Evolutionary conservation across 2,888 invertebrate genomes (phyloP).

Genomic region (Criorhina ranunculi): DNA sequence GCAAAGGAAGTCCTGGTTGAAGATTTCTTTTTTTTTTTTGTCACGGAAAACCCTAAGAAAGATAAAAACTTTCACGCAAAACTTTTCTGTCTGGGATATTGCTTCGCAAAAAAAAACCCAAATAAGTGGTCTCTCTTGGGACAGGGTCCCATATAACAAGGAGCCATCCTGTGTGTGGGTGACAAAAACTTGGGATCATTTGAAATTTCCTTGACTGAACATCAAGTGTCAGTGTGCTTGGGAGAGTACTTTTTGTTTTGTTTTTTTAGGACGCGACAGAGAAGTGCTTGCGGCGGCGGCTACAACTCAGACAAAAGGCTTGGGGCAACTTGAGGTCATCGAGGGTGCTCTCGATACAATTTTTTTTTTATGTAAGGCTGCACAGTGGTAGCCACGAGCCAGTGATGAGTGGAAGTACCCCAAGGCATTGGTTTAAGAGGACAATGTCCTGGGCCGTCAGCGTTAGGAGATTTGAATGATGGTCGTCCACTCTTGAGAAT

Average conservation of each 20-base stretch:
- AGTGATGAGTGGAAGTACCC: too few relatives aligned
- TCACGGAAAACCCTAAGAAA: conserved; percentile 1
- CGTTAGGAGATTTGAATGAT: too few relatives aligned
- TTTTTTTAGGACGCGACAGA: not conserved
- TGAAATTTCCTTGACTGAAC: not conserved
- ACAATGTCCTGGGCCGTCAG: too few relatives aligned
- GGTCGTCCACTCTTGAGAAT: too few relatives aligned
- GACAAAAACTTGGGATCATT: not conserved
- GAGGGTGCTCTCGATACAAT: too few relatives aligned
- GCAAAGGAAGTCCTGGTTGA: conserved; percentile 11
- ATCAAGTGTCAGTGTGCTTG: conserved; percentile 1
- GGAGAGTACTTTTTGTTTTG: conserved; percentile 1
- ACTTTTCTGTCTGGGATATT: conserved; percentile 29
- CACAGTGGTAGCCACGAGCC: too few relatives aligned
- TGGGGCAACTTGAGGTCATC: not conserved
- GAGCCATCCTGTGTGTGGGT: not conserved
- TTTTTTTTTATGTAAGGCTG: too few relatives aligned
- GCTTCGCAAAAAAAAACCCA: not conserved
- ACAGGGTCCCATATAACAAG: not conserved
- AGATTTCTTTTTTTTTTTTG: too few relatives aligned
- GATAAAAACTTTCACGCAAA: conserved; percentile 15
- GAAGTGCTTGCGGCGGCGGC: not conserved
- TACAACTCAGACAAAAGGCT: not conserved
- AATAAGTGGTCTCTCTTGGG: not conserved
- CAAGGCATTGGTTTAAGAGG: too few relatives aligned